phyloP scores from a whole-genome alignment of 2,113 vertebrate species.

The Pithys albifrons region DNA sequence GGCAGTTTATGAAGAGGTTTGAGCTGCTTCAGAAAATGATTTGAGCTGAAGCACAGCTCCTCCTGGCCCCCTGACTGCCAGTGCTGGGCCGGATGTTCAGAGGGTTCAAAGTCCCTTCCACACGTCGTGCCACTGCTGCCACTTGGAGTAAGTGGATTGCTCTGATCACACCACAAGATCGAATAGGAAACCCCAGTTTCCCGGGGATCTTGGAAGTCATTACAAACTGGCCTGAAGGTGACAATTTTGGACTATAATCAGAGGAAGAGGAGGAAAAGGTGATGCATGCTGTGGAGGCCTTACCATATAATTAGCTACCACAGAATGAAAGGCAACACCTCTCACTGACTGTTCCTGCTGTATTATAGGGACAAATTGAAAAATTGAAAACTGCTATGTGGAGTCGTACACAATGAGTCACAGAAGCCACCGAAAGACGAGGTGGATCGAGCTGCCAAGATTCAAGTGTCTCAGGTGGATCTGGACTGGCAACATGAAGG shows the following conservation, averaged over 20 bases:
- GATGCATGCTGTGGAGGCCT: not conserved
- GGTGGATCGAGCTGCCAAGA: not conserved
- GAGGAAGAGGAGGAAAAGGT: not conserved
- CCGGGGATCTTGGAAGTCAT: not conserved
- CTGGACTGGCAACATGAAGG: not conserved
- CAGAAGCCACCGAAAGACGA: not conserved
- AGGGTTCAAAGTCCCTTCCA: not conserved
- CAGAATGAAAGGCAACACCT: not conserved
- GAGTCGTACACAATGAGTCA: not conserved
- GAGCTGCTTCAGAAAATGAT: not conserved
- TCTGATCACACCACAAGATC: not conserved
- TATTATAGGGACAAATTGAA: not conserved
- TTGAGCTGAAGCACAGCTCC: not conserved
- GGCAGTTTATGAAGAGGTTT: not conserved
- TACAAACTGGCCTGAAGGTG: too few species aligned
- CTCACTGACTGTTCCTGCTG: not conserved
- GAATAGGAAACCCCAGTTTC: not conserved
- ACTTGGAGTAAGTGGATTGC: not conserved
- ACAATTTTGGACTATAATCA: too few species aligned
- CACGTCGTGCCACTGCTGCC: too few species aligned
- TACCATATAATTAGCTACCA: not conserved
- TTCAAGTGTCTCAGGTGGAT: not conserved
- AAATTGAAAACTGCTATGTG: not conserved
- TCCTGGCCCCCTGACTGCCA: not conserved
- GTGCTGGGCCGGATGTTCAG: not conserved